These are phyloP conservation scores for Mormyrus hasselquistii DNA, from an alignment of 2,797 vertebrate genomes.

Conservation along the genomic window DNA sequence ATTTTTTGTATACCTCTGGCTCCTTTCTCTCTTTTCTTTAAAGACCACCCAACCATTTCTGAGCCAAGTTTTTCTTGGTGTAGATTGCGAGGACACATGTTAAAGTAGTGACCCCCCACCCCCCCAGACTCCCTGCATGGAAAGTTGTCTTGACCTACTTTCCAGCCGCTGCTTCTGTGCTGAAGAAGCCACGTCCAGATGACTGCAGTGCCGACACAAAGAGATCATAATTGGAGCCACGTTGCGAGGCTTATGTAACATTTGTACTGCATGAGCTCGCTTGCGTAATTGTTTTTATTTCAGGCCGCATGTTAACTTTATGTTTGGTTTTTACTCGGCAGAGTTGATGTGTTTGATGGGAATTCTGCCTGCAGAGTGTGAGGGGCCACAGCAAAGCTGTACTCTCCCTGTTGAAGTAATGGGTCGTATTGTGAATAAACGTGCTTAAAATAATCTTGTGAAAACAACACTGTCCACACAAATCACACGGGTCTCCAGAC, in stretches of 20 bases:
- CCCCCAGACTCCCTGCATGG: neutral
- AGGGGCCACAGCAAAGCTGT: neutral
- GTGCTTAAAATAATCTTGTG: neutral
- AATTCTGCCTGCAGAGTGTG: neutral
- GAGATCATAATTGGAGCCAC: slow-evolving; percentile 16
- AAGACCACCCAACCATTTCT: neutral
- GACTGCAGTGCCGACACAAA: neutral
- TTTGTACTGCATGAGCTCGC: neutral
- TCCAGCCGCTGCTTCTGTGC: neutral
- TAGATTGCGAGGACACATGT: neutral
- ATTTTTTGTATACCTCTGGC: neutral
- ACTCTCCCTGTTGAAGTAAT: neutral
- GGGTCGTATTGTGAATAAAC: neutral
- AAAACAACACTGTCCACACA: neutral
- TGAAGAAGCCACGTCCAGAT: neutral
- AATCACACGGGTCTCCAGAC: neutral
- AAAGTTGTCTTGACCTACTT: slow-evolving; percentile 17
- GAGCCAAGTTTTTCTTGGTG: neutral
- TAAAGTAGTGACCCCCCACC: neutral
- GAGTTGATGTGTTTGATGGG: neutral
- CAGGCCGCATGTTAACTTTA: neutral
- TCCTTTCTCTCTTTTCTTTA: neutral
- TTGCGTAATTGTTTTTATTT: slow-evolving; percentile 16
- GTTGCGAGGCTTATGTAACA: slow-evolving; percentile 6
- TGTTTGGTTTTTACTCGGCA: neutral